phyloP scores from a whole-genome alignment of 2,797 vertebrate genomes.

The Cuculus canorus region DNA sequence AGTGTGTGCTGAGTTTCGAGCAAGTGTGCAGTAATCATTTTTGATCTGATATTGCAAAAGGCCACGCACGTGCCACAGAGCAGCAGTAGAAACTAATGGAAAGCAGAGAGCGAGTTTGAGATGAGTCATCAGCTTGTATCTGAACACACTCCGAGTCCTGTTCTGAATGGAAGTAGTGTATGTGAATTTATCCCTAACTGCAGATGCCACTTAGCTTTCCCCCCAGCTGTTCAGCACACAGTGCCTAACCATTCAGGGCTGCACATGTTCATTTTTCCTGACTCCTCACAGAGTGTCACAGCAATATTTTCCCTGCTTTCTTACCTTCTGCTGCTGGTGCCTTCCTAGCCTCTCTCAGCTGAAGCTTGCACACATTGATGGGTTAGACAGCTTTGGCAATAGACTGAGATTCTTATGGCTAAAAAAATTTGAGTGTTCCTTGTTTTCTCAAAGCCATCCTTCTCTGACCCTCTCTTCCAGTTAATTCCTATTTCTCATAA shows the following conservation, averaged over 20 bases:
- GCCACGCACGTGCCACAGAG: not conserved
- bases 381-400: not conserved
- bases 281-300: not conserved
- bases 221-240: slow-evolving; percentile 14
- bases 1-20: not conserved
- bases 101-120: not conserved
- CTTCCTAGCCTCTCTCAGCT: not conserved
- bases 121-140: not conserved
- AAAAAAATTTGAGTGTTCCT: not conserved
- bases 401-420: not conserved
- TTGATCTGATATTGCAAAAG: not conserved
- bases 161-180: not conserved
- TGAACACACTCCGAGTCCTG: not conserved
- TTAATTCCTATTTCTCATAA: not conserved
- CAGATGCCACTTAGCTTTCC: not conserved
- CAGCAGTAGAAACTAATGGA: not conserved
- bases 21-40: not conserved
- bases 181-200: not conserved
- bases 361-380: not conserved
- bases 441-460: not conserved
- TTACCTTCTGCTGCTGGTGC: not conserved
- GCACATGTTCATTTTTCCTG: not conserved
- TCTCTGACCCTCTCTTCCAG: not conserved
- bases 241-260: not conserved
- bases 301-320: not conserved